Base-by-base conservation (phyloP, 1,140 invertebrate genomes). In the Pseudomyrmex dendroicus region DNA sequence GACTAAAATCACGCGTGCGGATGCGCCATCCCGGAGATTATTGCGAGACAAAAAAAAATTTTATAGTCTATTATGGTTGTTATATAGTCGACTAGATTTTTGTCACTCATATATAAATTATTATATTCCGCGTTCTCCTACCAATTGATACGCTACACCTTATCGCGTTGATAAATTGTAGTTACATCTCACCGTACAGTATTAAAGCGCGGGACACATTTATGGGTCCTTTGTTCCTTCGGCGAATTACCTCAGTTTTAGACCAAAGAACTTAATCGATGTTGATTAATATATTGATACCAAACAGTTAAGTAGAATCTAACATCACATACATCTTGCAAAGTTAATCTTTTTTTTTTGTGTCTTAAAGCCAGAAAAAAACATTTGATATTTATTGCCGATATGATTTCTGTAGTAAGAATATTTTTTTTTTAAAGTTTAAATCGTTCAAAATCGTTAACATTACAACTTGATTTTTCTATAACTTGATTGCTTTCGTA, bases 171-270 rank as follows among this genome's bases (percentile, higher is more conserved):
- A 48, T 48, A 66, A 70, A 80, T 48, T 80, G 54, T 70, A 80
- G 48, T 72, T 59, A 61, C 13, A 80, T 80, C 66, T 50, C 66
- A 54, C 35, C 35, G 35, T 35, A 48, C 54, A 80, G 76, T 80
- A 80, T 80, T 80, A 20, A 4, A 44, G n/a, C 59, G 66, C 46
- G 66, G 22, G 25, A 80, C 64, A n/a, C 5, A 35, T 35, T 72
- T 70, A 17, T 66, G 70, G 72, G 44, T 80, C 76, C 44, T 80
- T 80, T 70, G 59, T 59, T 80, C 15, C 22, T 50, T 35, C 20
- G 76, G 35, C 20, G n/a, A 59, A 72, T 80, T 72, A 80, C 76
- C 66, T 80, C 66, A 20, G 12, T 80, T 50, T 15, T 35, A 48
- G n/a, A 72, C 66, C 76, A 80, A 80, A 80, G 76, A 80, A 70